Evolutionary conservation across 1,140 invertebrate species (phyloP).

Genomic region (Anadara kagoshimensis): DNA sequence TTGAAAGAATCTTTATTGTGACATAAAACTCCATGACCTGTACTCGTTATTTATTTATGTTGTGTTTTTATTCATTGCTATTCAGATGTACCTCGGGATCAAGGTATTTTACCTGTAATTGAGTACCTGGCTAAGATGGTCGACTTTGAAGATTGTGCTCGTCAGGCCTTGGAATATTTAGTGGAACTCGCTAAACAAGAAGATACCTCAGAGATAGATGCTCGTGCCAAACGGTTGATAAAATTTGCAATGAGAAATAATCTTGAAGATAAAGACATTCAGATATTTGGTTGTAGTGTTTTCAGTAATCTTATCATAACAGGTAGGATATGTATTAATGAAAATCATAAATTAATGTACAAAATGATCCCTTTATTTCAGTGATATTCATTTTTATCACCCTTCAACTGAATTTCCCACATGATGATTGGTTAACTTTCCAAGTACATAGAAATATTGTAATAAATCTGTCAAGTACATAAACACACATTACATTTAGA

Average conservation of each 20-base stretch:
- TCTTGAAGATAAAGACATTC: constrained; percentile 52
- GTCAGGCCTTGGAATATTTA: constrained; percentile 58
- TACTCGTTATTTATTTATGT: neutral
- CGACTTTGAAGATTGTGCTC: constrained; percentile 62
- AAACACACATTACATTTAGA: too few species aligned
- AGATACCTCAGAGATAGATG: constrained; percentile 46
- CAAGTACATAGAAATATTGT: too few species aligned
- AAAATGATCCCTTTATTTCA: too few species aligned
- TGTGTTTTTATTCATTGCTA: neutral
- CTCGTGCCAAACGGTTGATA: constrained; percentile 40
- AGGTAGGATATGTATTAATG: constrained; percentile 46
- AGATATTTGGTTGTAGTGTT: constrained; percentile 62
- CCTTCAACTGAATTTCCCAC: too few species aligned
- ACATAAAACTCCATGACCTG: too few species aligned
- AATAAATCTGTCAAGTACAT: too few species aligned
- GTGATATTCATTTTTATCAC: too few species aligned
- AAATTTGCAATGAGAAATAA: constrained; percentile 39
- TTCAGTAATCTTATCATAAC: constrained; percentile 59
- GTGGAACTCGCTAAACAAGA: constrained; percentile 54
- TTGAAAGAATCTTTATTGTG: too few species aligned
- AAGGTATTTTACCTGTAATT: constrained; percentile 48
- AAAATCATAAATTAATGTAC: neutral
- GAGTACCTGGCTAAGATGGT: constrained; percentile 59
- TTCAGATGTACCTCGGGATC: constrained; percentile 40
- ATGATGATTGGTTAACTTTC: too few species aligned